Percentiles rank a stretch among this genome's conserved stretches.
phyloP scores from a whole-genome alignment of 2,888 invertebrate species.

The Charanyca ferruginea region DNA sequence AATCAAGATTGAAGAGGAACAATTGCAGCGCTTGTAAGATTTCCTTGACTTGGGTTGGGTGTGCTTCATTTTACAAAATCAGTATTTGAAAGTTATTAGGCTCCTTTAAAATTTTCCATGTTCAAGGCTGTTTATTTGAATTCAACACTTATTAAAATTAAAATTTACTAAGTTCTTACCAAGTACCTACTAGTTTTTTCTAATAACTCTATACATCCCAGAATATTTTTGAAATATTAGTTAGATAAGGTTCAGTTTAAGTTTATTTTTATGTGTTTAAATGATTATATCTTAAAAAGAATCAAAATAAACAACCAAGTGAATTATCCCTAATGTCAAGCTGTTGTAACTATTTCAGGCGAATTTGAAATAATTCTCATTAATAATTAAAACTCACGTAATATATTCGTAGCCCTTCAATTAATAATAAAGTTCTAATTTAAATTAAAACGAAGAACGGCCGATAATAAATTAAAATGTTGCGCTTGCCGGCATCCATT shows the following conservation, averaged over 20 bases:
- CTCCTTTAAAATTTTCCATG: no score
- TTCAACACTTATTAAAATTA: no score
- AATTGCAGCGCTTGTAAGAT: no score
- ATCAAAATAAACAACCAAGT: background rate
- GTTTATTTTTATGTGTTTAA: background rate
- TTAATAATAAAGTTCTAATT: constrained; percentile 27
- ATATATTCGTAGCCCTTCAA: background rate
- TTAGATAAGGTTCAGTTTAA: background rate
- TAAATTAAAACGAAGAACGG: constrained; percentile 29
- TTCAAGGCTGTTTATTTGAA: no score
- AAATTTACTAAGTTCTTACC: no score
- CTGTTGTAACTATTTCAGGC: background rate
- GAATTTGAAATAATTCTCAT: background rate
- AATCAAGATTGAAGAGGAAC: no score
- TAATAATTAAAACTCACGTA: background rate
- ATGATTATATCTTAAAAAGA: background rate
- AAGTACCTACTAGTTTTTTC: no score
- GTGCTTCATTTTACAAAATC: no score
- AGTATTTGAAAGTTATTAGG: no score
- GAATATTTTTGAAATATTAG: background rate
- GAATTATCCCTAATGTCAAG: background rate
- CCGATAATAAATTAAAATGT: constrained; percentile 51
- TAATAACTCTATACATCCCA: no score
- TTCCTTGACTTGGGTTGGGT: no score
- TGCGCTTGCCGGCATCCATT: constrained; percentile 81